A percentile compares a stretch with the other conserved stretches of the same genome.
These are phyloP conservation scores for Zosterops lateralis DNA, from an alignment of 2,113 vertebrate genomes.

Conservation along the genomic window DNA sequence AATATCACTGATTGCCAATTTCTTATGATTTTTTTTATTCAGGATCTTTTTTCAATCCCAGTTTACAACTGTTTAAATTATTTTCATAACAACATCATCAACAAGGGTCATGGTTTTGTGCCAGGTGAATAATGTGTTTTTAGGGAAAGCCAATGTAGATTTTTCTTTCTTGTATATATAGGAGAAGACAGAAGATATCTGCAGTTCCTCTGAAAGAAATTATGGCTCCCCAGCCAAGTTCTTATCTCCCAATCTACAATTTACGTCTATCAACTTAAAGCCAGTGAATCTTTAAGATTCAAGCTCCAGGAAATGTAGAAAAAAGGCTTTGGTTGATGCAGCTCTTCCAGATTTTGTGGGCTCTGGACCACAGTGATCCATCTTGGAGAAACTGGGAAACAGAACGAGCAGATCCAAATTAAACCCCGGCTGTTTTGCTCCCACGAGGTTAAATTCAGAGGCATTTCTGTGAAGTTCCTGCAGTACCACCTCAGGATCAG, in stretches of 20 bases:
- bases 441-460: not conserved
- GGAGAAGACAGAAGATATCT: not conserved
- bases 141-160: not conserved
- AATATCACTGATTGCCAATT: not conserved
- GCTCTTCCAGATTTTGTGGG: not conserved
- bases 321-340: not conserved
- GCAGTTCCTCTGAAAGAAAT: not conserved
- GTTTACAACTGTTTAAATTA: not conserved
- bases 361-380: not conserved
- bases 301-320: not conserved
- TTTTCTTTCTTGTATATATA: not conserved
- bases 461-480: not conserved
- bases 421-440: not conserved
- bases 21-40: not conserved
- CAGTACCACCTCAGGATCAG: not conserved
- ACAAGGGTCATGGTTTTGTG: not conserved
- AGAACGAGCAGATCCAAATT: rapidly evolving
- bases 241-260: not conserved
- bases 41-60: not conserved
- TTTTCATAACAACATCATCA: not conserved
- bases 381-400: not conserved
- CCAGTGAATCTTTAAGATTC: not conserved
- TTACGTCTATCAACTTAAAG: not conserved
- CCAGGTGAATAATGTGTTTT: not conserved
- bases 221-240: not conserved